A percentile compares a stretch with the other conserved stretches of the same genome.
phyloP scores from a whole-genome alignment of 2,888 invertebrate genomes.

The Teinopalpus imperialis region DNA sequence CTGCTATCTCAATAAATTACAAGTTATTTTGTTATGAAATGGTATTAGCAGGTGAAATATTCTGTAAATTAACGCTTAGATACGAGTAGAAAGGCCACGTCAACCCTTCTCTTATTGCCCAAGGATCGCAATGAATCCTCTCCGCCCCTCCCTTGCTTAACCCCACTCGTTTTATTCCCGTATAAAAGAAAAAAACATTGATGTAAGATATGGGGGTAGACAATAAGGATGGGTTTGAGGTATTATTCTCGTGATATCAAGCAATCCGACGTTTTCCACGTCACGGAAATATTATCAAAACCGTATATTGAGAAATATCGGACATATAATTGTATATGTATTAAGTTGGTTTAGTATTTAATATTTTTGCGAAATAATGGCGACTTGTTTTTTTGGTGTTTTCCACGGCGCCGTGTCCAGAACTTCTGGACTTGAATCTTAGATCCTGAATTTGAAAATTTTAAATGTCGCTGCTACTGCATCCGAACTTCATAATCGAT shows the following conservation, averaged over 20 bases:
- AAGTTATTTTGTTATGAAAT: slow-evolving; percentile 20
- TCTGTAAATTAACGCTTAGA: slow-evolving; percentile 13
- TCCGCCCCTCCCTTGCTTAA: slow-evolving; percentile 43
- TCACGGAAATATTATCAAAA: slow-evolving; percentile 38
- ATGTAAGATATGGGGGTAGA: slow-evolving; percentile 54
- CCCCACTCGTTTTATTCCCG: slow-evolving; percentile 50
- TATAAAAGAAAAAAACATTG: slow-evolving; percentile 66
- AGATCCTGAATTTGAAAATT: no score
- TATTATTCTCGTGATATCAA: slow-evolving; percentile 47
- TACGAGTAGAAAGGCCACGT: slow-evolving; percentile 40
- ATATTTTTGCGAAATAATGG: no score
- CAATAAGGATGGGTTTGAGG: slow-evolving; percentile 44
- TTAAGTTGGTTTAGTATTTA: no score
- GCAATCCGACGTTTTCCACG: slow-evolving; percentile 44
- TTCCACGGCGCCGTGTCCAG: no score
- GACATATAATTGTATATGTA: no score
- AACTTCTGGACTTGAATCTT: no score
- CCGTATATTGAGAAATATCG: no score
- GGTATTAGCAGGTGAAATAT: slow-evolving; percentile 32
- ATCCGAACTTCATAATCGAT: no score
- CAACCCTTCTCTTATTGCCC: slow-evolving; percentile 57
- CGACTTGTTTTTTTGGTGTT: no score
- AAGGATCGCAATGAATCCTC: slow-evolving; percentile 53
- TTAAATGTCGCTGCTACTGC: no score
- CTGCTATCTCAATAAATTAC: slow-evolving; percentile 13